Evolutionary conservation across 2,797 vertebrate genomes (phyloP).

Genomic region (Tokudaia tokunoshimensis): DNA sequence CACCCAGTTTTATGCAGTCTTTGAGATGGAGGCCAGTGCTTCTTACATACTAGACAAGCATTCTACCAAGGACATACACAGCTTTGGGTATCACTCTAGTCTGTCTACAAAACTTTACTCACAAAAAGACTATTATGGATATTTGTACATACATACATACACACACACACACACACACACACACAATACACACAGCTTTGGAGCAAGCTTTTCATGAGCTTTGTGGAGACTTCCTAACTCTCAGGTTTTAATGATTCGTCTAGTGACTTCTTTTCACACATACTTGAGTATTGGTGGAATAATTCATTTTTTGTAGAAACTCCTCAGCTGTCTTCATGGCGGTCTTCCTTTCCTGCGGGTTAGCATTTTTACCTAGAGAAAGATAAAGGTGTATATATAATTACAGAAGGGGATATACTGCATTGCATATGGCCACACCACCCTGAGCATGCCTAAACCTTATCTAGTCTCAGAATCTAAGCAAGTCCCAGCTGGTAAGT

Average conservation of each 20-base stretch:
- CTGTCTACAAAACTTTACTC: neutral
- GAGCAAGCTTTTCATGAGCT: neutral
- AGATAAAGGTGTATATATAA: conserved; percentile 27
- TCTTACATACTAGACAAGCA: neutral
- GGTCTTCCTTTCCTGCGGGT: conserved; percentile 92
- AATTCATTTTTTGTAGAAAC: conserved; percentile 94
- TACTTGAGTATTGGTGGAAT: conserved; percentile 93
- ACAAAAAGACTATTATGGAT: neutral
- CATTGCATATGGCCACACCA: fast-evolving
- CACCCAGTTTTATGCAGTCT: neutral
- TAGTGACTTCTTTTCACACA: conserved; percentile 31
- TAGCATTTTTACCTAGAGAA: conserved; percentile 92
- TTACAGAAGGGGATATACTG: neutral
- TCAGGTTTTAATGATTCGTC: neutral
- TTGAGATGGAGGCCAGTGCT: neutral
- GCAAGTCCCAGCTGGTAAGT: neutral
- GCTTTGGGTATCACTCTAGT: neutral
- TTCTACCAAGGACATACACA: neutral
- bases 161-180: neutral
- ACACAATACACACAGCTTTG: neutral
- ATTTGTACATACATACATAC: neutral
- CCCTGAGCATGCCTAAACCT: neutral
- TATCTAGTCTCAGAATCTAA: neutral
- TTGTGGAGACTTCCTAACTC: neutral
- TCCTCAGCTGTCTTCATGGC: conserved; percentile 96